phyloP scores from a whole-genome alignment of 2,888 invertebrate genomes.

The Tuta absoluta region DNA sequence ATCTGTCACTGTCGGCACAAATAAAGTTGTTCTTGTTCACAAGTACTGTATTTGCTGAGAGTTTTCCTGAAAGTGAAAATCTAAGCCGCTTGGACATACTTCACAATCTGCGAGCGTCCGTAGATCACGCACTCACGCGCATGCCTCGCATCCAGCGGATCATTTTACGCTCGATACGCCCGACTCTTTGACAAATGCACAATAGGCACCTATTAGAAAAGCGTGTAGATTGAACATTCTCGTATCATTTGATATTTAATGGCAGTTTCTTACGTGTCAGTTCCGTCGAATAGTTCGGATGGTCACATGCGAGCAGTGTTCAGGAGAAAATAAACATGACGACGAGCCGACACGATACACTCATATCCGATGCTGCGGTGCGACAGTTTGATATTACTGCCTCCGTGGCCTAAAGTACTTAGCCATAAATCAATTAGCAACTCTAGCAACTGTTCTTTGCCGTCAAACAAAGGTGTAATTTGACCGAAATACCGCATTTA shows the following conservation, averaged over 20 bases:
- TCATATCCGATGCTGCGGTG: constrained; percentile 4
- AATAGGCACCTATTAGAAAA: constrained; percentile 48
- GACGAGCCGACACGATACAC: constrained; percentile 50
- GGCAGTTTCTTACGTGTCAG: constrained; percentile 72
- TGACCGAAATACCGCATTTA: background rate
- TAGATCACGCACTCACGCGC: constrained; percentile 47
- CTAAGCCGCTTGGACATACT: constrained; percentile 51
- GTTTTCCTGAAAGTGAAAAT: constrained; percentile 74
- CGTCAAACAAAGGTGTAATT: background rate
- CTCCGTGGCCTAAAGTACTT: background rate
- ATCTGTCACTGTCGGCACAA: background rate
- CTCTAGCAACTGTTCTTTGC: background rate
- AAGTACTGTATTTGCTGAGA: constrained; percentile 34
- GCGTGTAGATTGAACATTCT: constrained; percentile 56
- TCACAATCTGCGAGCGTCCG: constrained; percentile 44
- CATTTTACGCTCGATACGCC: constrained; percentile 52
- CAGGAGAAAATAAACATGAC: constrained; percentile 62
- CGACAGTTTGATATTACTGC: constrained; percentile 2
- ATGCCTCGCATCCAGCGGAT: constrained; percentile 32
- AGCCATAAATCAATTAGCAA: background rate
- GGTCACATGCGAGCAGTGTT: constrained; percentile 66
- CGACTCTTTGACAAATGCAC: constrained; percentile 46
- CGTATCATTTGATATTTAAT: constrained; percentile 68
- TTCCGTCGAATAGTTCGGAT: constrained; percentile 75
- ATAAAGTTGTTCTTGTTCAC: constrained; percentile 21